These are phyloP conservation scores for Nycticryphes semicollaris DNA, from an alignment of 2,113 vertebrate species.

Conservation along the genomic window DNA sequence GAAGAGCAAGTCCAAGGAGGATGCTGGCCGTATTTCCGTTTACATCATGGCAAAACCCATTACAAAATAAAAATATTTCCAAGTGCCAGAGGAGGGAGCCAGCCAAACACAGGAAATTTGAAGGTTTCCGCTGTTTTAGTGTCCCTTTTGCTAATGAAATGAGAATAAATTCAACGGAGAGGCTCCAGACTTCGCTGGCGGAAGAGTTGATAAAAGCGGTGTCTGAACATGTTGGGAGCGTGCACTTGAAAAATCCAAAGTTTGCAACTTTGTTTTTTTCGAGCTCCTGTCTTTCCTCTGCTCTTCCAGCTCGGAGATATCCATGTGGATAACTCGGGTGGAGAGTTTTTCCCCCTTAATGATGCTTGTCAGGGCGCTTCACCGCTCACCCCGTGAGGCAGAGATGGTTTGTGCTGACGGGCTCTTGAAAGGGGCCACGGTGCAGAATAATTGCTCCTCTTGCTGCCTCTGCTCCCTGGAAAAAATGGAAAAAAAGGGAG, in stretches of 20 bases:
- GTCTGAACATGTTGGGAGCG: neutral
- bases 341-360: neutral
- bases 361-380: neutral
- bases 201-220: neutral
- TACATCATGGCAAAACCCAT: neutral
- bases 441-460: neutral
- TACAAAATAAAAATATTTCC: constrained; percentile 47
- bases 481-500: too few species aligned
- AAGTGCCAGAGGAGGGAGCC: constrained; percentile 63
- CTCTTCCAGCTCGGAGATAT: neutral
- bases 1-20: neutral
- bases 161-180: neutral
- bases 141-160: constrained; percentile 21
- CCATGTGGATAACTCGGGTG: neutral
- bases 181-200: neutral
- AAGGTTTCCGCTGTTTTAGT: neutral
- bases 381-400: neutral
- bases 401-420: neutral
- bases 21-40: neutral
- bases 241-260: neutral
- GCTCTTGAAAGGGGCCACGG: accelerated
- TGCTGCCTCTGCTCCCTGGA: neutral
- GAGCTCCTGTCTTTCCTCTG: neutral
- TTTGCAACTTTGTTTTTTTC: neutral
- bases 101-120: constrained; percentile 54